A percentile compares a stretch with the other conserved stretches of the same genome.
Evolutionary conservation across 2,797 vertebrate genomes (phyloP).

Genomic region (Gadopsis marmoratus): DNA sequence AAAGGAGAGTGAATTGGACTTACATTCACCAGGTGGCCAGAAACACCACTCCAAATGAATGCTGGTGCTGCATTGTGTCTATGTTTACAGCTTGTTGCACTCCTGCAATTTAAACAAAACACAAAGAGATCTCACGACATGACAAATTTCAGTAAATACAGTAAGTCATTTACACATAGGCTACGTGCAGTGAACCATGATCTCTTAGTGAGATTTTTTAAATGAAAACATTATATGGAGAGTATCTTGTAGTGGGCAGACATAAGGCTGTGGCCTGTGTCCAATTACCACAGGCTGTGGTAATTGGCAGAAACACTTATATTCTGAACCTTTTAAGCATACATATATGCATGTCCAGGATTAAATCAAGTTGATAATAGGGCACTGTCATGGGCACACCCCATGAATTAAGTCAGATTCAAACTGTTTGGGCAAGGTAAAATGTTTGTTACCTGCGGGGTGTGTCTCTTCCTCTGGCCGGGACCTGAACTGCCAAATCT

Average conservation of each 20-base stretch:
- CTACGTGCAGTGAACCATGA: neutral
- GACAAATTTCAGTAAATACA: neutral
- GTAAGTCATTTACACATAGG: neutral
- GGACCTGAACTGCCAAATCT: no score
- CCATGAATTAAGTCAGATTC: no score
- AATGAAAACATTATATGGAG: neutral
- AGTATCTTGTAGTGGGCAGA: no score
- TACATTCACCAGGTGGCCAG: neutral
- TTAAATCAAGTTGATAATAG: slow-evolving; percentile 9
- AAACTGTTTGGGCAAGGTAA: no score
- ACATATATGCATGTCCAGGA: neutral
- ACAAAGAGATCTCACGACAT: neutral
- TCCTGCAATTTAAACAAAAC: neutral
- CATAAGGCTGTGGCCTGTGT: neutral
- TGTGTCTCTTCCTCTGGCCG: no score
- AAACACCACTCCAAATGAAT: neutral
- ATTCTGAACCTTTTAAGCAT: neutral
- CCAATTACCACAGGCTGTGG: no score
- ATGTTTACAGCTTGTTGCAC: no score
- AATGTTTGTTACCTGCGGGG: no score
- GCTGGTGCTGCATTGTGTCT: neutral
- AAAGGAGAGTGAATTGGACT: no score
- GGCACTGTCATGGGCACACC: no score
- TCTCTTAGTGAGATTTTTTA: neutral
- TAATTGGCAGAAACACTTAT: slow-evolving; percentile 1